Percentiles rank a stretch among this genome's conserved stretches.
These are phyloP conservation scores for Uloborus plumipes DNA, from an alignment of 2,888 invertebrate species.

Conservation along the genomic window DNA sequence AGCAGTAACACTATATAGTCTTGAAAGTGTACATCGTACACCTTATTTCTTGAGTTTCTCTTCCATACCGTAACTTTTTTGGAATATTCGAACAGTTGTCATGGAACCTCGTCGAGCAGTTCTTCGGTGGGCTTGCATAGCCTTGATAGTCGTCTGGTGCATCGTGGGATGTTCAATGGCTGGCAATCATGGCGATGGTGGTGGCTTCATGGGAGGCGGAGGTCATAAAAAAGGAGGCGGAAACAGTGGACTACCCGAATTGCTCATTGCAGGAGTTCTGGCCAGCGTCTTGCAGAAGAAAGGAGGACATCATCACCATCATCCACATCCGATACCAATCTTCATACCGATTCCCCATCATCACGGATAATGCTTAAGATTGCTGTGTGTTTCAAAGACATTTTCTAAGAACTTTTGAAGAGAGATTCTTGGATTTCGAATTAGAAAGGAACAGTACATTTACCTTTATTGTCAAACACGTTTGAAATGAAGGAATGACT, in stretches of 20 bases:
- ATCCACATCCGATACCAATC: constrained; percentile 11
- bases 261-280: constrained; percentile 9
- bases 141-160: constrained; percentile 8
- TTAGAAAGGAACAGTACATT: too few species aligned
- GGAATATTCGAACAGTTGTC: too few species aligned
- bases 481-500: too few species aligned
- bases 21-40: too few species aligned
- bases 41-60: too few species aligned
- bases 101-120: background rate
- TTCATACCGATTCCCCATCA: constrained; percentile 16
- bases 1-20: too few species aligned
- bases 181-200: background rate
- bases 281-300: constrained; percentile 18
- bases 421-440: too few species aligned
- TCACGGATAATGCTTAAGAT: background rate
- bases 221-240: constrained; percentile 1
- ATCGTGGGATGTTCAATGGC: background rate
- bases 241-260: background rate
- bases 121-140: constrained; percentile 3
- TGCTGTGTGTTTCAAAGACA: too few species aligned
- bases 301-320: constrained; percentile 1
- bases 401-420: too few species aligned
- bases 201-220: constrained; percentile 10
- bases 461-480: too few species aligned
- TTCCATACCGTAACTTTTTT: too few species aligned